Evolutionary conservation across 2,888 invertebrate species (phyloP).

Genomic region (Cancer borealis): DNA sequence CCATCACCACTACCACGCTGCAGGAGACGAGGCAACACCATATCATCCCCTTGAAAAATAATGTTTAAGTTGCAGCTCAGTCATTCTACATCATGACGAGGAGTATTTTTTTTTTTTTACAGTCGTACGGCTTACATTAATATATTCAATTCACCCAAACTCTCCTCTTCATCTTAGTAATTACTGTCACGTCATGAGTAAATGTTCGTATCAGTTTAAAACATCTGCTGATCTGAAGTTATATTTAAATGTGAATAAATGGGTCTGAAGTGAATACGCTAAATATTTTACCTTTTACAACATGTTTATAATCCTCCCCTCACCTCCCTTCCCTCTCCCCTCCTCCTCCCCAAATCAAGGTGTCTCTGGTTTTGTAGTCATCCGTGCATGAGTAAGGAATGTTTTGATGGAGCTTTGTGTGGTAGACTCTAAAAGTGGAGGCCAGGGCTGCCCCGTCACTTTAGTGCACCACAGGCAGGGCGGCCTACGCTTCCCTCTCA

Average conservation of each 20-base stretch:
- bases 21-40: not conserved
- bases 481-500: not conserved
- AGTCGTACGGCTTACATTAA: not conserved
- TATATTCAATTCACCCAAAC: not conserved
- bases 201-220: not conserved
- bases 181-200: not conserved
- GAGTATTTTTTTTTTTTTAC: no score
- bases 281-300: not conserved
- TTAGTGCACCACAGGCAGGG: constrained; percentile 8
- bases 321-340: not conserved
- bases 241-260: not conserved
- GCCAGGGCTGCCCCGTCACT: not conserved
- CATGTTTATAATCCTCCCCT: not conserved
- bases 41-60: not conserved
- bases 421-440: not conserved
- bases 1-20: not conserved
- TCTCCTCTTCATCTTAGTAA: not conserved
- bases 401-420: not conserved
- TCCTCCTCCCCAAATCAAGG: not conserved
- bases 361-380: not conserved
- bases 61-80: not conserved
- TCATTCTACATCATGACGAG: not conserved
- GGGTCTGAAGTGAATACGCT: not conserved
- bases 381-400: not conserved
- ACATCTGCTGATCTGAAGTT: not conserved